Evolutionary conservation across 2,888 invertebrate genomes (phyloP).

Genomic region (Rhopalosiphum nymphaeae): DNA sequence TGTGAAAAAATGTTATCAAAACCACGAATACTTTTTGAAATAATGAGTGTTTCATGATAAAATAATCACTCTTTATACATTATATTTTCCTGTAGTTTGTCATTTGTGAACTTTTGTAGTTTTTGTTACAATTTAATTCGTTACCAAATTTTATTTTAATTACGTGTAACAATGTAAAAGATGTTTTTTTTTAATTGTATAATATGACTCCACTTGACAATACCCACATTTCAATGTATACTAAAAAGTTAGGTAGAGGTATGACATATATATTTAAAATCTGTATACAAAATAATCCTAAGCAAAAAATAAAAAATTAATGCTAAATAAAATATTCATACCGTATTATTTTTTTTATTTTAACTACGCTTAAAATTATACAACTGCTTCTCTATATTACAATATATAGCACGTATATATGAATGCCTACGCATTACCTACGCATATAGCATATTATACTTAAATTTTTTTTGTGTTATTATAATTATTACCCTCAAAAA

Average conservation of each 20-base stretch:
- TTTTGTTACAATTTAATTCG: background rate
- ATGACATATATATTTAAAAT: background rate
- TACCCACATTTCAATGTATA: background rate
- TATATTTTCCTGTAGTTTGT: background rate
- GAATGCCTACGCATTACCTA: background rate
- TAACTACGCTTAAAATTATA: background rate
- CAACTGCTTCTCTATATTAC: background rate
- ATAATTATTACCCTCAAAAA: background rate
- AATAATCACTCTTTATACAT: background rate
- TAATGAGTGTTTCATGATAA: too few relatives aligned
- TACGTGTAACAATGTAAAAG: background rate
- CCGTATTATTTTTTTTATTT: background rate
- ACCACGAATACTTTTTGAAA: too few relatives aligned
- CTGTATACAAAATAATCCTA: background rate
- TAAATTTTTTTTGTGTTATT: background rate
- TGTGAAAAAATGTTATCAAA: too few relatives aligned
- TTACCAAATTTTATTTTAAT: background rate
- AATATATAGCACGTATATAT: background rate
- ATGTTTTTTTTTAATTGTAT: background rate
- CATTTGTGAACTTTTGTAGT: background rate
- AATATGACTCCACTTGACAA: background rate
- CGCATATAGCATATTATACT: background rate
- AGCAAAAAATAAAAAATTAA: background rate
- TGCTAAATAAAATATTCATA: background rate
- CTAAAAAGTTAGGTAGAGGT: background rate